phyloP scores from a whole-genome alignment of 2,113 vertebrate species.

The Solea senegalensis region DNA sequence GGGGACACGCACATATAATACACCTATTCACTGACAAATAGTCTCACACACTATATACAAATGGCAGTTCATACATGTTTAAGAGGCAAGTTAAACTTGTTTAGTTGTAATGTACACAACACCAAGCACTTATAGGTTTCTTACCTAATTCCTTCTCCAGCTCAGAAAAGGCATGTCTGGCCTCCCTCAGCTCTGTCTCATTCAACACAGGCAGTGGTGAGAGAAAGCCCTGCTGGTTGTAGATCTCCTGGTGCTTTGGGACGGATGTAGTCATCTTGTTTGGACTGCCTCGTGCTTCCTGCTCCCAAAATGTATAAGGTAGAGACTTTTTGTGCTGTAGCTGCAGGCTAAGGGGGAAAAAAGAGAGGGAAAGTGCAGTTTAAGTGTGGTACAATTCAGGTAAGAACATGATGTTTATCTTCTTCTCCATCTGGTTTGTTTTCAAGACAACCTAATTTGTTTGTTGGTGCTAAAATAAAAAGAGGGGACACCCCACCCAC shows the following conservation, averaged over 20 bases:
- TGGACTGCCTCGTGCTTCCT: neutral
- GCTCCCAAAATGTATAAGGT: conserved; percentile 29
- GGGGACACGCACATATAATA: conserved; percentile 3
- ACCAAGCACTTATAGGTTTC: neutral
- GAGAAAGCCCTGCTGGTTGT: conserved; percentile 76
- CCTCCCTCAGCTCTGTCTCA: conserved; percentile 69
- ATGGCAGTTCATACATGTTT: too few relatives aligned
- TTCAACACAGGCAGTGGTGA: conserved; percentile 71
- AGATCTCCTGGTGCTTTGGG: conserved; percentile 48
- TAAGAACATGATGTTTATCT: neutral
- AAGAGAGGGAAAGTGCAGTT: neutral
- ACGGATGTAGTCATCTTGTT: conserved; percentile 52
- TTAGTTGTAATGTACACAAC: too few relatives aligned
- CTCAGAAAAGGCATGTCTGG: conserved; percentile 68
- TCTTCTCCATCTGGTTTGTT: neutral
- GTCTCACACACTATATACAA: too few relatives aligned
- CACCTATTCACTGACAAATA: neutral
- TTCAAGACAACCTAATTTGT: conserved; percentile 18
- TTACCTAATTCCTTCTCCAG: conserved; percentile 83
- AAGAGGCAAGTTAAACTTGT: too few relatives aligned
- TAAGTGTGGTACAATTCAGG: neutral
- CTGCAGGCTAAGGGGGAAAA: neutral
- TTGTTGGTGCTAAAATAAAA: neutral
- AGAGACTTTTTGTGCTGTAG: conserved; percentile 1
- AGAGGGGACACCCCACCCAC: neutral